Evolutionary conservation across 2,113 vertebrate species (phyloP).

Genomic region (Otocyon megalotis): DNA sequence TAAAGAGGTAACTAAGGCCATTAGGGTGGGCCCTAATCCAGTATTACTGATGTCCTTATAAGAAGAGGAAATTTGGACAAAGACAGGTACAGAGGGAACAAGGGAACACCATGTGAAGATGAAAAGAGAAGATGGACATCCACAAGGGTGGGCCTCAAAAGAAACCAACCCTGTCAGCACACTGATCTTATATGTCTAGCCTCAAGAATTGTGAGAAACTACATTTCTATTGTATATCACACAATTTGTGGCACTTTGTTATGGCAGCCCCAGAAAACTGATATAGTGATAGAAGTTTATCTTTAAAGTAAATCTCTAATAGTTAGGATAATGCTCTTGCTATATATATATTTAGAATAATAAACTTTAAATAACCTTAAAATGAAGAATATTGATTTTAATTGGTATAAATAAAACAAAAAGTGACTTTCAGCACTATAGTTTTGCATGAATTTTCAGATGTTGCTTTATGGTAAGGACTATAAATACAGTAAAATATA

Average conservation of each 20-base stretch:
- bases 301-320: neutral
- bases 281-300: neutral
- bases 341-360: neutral
- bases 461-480: neutral
- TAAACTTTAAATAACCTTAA: conserved; percentile 43
- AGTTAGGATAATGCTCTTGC: neutral
- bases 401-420: neutral
- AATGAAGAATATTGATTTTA: conserved; percentile 16
- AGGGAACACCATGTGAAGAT: neutral
- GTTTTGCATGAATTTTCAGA: neutral
- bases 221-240: neutral
- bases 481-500: neutral
- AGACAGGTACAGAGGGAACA: neutral
- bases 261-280: neutral
- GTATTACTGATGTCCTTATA: neutral
- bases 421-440: neutral
- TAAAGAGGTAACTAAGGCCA: neutral
- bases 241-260: neutral
- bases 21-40: neutral
- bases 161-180: neutral
- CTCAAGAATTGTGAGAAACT: neutral
- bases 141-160: neutral
- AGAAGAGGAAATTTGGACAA: neutral
- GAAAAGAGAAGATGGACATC: neutral
- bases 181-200: neutral